phyloP scores from a whole-genome alignment of 2,888 invertebrate species.

The Smittia sp. region DNA sequence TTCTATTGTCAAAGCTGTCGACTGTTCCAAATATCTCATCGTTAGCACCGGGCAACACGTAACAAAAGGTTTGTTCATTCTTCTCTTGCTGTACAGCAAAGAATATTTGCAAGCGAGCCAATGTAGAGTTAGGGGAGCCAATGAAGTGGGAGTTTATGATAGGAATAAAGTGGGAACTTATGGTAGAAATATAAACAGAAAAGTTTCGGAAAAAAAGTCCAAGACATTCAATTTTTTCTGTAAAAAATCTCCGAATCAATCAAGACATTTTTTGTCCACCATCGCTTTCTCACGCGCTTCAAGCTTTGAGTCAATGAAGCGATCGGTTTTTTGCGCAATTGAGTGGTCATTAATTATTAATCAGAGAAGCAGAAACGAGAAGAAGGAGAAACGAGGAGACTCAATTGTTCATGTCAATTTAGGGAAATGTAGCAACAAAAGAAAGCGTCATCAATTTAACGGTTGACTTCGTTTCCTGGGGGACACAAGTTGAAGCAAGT shows the following conservation, averaged over 20 bases:
- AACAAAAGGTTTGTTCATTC: neutral
- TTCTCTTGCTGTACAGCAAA: no score
- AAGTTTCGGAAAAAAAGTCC: no score
- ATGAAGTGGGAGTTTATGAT: no score
- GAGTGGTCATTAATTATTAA: neutral
- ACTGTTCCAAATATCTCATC: slow-evolving; percentile 4
- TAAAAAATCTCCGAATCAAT: no score
- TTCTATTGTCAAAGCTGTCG: neutral
- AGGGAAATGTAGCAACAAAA: neutral
- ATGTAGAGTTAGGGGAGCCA: no score
- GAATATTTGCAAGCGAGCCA: no score
- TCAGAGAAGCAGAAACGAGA: neutral
- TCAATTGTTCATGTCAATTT: neutral
- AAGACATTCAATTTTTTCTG: no score
- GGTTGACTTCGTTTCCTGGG: slow-evolving; percentile 2
- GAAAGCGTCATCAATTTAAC: neutral
- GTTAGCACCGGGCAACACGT: neutral
- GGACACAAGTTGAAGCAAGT: neutral
- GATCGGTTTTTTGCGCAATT: neutral
- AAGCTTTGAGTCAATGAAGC: neutral
- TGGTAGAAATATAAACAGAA: no score
- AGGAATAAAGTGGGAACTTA: no score
- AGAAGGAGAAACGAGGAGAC: neutral
- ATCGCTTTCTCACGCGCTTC: no score
- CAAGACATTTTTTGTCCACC: no score